phyloP scores from a whole-genome alignment of 2,888 invertebrate genomes.

The Pelosia muscerda region DNA sequence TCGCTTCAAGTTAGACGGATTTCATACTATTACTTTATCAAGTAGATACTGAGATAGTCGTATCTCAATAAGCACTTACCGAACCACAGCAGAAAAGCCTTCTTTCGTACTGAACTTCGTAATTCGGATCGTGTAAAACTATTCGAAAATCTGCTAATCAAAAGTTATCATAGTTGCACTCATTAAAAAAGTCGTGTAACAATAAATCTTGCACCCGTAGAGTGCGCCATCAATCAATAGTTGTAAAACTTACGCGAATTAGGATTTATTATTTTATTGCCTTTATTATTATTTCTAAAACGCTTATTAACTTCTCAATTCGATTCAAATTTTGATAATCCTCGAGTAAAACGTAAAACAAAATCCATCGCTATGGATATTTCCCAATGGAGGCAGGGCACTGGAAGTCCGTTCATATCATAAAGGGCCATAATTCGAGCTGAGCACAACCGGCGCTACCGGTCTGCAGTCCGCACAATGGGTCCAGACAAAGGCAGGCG shows the following conservation, averaged over 20 bases:
- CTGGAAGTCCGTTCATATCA: constrained; percentile 59
- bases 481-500: constrained; percentile 66
- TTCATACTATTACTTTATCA: too few relatives aligned
- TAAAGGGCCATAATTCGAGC: constrained; percentile 74
- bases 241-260: too few relatives aligned
- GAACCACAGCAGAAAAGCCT: neutral
- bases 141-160: too few relatives aligned
- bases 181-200: too few relatives aligned
- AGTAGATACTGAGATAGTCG: neutral
- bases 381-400: constrained; percentile 41
- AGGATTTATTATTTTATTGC: too few relatives aligned
- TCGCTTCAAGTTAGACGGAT: too few relatives aligned
- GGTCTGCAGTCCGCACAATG: constrained; percentile 67
- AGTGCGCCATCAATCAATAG: too few relatives aligned
- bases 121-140: too few relatives aligned
- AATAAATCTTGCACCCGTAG: too few relatives aligned
- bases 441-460: constrained; percentile 75
- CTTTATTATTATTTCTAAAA: neutral
- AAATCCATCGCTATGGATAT: constrained; percentile 34
- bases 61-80: neutral
- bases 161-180: too few relatives aligned
- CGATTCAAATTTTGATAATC: neutral
- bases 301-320: neutral
- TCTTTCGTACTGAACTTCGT: too few relatives aligned
- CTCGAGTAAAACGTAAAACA: neutral